phyloP scores from a whole-genome alignment of 1,140 invertebrate genomes.

The Drosophila nigrodunni region DNA sequence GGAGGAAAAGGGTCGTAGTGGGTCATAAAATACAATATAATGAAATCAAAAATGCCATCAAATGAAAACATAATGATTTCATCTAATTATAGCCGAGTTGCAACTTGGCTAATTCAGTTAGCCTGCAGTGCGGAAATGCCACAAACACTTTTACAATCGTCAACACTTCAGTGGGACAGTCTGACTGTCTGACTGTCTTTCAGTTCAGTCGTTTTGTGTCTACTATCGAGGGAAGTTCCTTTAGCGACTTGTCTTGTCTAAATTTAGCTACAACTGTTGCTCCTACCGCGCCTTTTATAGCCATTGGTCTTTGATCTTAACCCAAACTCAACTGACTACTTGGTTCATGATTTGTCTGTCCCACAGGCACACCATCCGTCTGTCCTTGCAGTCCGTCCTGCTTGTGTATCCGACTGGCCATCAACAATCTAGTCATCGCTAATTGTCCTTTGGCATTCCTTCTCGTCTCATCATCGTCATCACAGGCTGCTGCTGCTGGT shows the following conservation, averaged over 20 bases:
- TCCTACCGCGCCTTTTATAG: constrained; percentile 72
- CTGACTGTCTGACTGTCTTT: constrained; percentile 34
- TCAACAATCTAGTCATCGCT: constrained; percentile 61
- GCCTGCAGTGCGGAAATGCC: constrained; percentile 76
- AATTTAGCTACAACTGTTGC: constrained; percentile 73
- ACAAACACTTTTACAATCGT: constrained; percentile 63
- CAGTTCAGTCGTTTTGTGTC: constrained; percentile 67
- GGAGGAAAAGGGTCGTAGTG: not conserved
- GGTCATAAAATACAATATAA: constrained; percentile 71
- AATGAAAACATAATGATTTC: constrained; percentile 81
- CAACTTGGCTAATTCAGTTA: constrained; percentile 75
- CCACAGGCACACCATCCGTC: not conserved
- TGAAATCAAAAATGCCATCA: constrained; percentile 73
- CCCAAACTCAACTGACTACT: constrained; percentile 44
- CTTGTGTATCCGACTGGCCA: constrained; percentile 29
- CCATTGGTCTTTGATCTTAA: constrained; percentile 77
- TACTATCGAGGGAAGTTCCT: constrained; percentile 31
- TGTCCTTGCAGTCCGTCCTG: not conserved
- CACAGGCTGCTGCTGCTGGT: constrained; percentile 12
- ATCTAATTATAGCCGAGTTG: constrained; percentile 73
- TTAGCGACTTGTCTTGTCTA: constrained; percentile 54
- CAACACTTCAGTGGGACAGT: constrained; percentile 52
- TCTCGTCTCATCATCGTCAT: constrained; percentile 64
- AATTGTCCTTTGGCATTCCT: constrained; percentile 82
- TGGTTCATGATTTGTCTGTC: not conserved